These are phyloP conservation scores for Cotesia typhae DNA, from an alignment of 1,140 invertebrate species.

Conservation along the genomic window DNA sequence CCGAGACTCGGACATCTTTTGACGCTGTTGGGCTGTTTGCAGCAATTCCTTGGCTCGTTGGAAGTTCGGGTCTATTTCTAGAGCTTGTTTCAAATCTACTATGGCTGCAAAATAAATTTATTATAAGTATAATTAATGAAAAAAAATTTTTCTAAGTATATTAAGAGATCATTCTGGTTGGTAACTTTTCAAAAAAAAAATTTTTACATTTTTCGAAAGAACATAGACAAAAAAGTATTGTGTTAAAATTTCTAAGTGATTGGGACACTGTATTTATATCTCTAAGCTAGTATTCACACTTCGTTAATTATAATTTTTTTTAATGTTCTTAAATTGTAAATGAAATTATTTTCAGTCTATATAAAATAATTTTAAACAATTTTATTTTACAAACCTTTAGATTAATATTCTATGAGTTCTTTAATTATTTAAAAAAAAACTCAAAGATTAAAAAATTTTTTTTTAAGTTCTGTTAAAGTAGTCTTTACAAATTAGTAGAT, in stretches of 20 bases:
- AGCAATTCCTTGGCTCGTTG: constrained; percentile 90
- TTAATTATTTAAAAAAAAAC: too few relatives aligned
- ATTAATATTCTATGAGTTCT: too few relatives aligned
- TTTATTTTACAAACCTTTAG: too few relatives aligned
- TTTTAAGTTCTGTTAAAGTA: too few relatives aligned
- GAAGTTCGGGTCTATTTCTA: constrained; percentile 84
- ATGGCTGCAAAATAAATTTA: constrained; percentile 74
- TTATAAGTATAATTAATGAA: constrained; percentile 33
- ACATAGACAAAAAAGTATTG: too few relatives aligned
- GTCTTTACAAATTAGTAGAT: too few relatives aligned
- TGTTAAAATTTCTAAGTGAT: too few relatives aligned
- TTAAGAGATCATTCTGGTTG: too few relatives aligned
- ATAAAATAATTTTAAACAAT: neutral
- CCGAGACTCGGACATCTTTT: constrained; percentile 91
- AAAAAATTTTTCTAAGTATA: too few relatives aligned
- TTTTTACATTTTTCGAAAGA: too few relatives aligned
- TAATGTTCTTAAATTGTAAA: neutral
- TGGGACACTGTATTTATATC: constrained; percentile 30
- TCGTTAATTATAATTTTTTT: constrained; percentile 55
- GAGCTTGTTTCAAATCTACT: constrained; percentile 84
- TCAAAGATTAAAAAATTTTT: too few relatives aligned
- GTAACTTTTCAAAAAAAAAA: too few relatives aligned
- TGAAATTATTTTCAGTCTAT: neutral
- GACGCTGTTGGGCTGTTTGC: constrained; percentile 88
- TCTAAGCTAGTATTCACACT: constrained; percentile 54